phyloP scores from a whole-genome alignment of 2,888 invertebrate species.

The Dione juno region DNA sequence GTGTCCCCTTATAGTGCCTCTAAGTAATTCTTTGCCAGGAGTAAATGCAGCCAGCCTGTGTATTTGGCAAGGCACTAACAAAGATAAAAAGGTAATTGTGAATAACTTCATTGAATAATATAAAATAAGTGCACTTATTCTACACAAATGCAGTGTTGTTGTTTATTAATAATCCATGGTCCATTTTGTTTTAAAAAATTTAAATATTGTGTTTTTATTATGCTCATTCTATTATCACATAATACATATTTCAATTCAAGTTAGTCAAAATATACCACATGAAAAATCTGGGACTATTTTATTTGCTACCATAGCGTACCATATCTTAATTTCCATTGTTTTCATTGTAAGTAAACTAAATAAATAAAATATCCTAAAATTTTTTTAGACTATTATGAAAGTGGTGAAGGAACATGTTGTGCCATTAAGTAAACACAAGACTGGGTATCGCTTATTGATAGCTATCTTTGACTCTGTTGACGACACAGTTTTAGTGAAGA shows the following conservation, averaged over 20 bases:
- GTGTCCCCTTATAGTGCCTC: constrained; percentile 85
- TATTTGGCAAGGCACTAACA: constrained; percentile 93
- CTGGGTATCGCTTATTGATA: constrained; percentile 92
- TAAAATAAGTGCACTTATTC: too few species aligned
- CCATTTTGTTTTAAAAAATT: too few species aligned
- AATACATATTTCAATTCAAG: too few species aligned
- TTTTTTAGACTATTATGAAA: constrained; percentile 90
- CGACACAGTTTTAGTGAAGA: constrained; percentile 95
- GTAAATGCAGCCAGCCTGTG: constrained; percentile 91
- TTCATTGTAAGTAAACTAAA: not conserved
- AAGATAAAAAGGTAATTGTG: constrained; percentile 86
- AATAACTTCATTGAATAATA: not conserved
- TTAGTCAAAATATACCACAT: too few species aligned
- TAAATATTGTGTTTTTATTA: too few species aligned
- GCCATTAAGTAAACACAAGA: constrained; percentile 92
- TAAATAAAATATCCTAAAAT: not conserved
- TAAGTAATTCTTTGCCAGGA: constrained; percentile 91
- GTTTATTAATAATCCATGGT: too few species aligned
- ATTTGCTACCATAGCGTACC: too few species aligned
- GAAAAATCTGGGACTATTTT: too few species aligned
- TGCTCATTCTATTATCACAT: too few species aligned
- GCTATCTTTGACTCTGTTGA: constrained; percentile 95
- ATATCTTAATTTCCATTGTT: too few species aligned
- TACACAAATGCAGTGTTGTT: too few species aligned
- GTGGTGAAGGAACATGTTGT: constrained; percentile 92